Base-by-base conservation (phyloP, 2,888 invertebrate species). In the Eupeodes luniger region DNA sequence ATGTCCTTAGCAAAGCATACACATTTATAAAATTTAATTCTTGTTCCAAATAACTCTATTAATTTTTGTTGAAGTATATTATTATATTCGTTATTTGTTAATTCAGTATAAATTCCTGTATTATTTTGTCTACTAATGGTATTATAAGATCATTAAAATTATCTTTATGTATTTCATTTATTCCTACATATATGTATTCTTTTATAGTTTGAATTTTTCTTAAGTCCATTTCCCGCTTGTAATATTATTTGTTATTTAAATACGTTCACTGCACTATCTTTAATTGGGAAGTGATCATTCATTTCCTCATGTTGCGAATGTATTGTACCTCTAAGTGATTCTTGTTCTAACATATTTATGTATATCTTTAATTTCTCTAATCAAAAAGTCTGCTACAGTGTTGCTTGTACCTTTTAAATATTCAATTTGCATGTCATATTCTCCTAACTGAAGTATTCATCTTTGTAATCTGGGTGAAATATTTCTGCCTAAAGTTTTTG, bases 251-350 rank as follows among this genome's bases (percentile, higher is more conserved):
- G 51, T 10, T 76, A 44, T 53, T 75, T 53, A 12, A 82, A 61
- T 75, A 69, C 62, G 40, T 81, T 85, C 5, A 62, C 74, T 67
- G 75, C 64, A 64, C 53, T 66, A 9, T 80, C 82, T 75, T 75
- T 61, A 16, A 82, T 82, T 36, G 77, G 77, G 27, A 77, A 64
- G 49, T 70, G 64, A 49, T 72, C 76, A 47, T 82, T 77, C 34
- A 53, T 16, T 36, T 82, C 57, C 14, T 77, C 70, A 12, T 64
- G 55, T 77, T 77, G 64, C 4, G 77, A 82, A 66, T 77, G 82
- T 62, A 77, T 57, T 34, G 77, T 64, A 16, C 61, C 44, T 74
- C 11, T 40, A 12, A 40, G 40, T 2, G 40, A 40, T 40, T 40
- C 40, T 40, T 40, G 5, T 40, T 40, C 40, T 40, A 40, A 4